Evolutionary conservation across 2,888 invertebrate genomes (phyloP), one percentile per base, ranked within the genome.

Genomic region (Scaptomyza cyrtandrae): DNA sequence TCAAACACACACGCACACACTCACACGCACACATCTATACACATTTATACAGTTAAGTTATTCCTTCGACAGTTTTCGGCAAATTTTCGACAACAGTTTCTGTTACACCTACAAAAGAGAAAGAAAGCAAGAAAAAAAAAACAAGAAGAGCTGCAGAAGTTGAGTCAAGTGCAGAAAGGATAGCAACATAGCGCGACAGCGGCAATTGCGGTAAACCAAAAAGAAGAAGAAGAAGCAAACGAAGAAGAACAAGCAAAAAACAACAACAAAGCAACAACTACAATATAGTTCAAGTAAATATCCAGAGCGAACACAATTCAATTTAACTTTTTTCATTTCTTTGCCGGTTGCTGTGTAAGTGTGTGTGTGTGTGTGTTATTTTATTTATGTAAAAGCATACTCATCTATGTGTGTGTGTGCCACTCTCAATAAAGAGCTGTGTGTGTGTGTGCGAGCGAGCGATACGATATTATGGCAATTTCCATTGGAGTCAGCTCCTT

Each of bases 301-400:
- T 80, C 78, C 80, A 59, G 69, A 80, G 72, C 75, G 78, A 80
- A 84, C 87, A 88, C 88, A 84, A 88, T 84, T 84, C 83, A 84
- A 84, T 84, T 88, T 84, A 88, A 84, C 83, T 88, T 84, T 88
- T 84, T 88, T 84, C 84, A 86, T 83, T 84, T 86, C 67, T 69
- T 77, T 75, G 70, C 78, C 68, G 9, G 41, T 33, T 63, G 78
- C 81, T 88, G 70, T 86, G 71, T 80, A 74, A 43, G 53, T 80
- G 77, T 45, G 55, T 49, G 53, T 37, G 37, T 39, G 77, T 80
- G 77, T 77, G n/a, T n/a, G n/a, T 88, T 69, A 83, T 80, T 83
- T 88, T 83, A 88, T 88, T 83, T 86, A 78, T 85, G 69, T 85
- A 85, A 75, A 75, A 69, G 78, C 78, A 68, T 57, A 74, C 73